Conservation (phyloP, 2,797 vertebrate genomes). For the Danio kyathit region DNA sequence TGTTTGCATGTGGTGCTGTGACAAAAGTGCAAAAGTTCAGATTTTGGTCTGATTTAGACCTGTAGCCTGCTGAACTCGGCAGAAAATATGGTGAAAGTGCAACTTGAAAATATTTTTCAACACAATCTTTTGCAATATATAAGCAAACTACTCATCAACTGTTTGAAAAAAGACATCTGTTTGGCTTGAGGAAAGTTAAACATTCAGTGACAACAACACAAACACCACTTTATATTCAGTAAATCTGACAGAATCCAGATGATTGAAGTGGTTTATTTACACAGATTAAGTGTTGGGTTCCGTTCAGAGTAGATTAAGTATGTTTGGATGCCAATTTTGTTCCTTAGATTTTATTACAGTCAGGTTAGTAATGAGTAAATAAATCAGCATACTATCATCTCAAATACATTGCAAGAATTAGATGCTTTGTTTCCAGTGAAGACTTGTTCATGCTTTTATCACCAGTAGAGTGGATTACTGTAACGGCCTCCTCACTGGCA, state of each 20-base stretch:
- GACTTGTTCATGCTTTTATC: no score
- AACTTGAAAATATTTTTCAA: slow-evolving; percentile 5
- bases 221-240: slow-evolving; percentile 32
- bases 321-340: neutral
- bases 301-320: neutral
- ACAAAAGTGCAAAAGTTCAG: neutral
- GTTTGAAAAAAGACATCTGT: slow-evolving; percentile 30
- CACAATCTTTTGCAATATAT: slow-evolving; percentile 9
- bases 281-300: neutral
- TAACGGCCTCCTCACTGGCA: no score
- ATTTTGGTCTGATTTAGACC: neutral
- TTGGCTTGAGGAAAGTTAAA: slow-evolving; percentile 2
- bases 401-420: no score
- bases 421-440: no score
- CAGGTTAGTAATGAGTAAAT: neutral
- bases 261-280: neutral
- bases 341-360: neutral
- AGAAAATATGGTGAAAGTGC: slow-evolving; percentile 7
- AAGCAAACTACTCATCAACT: neutral
- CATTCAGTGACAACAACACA: slow-evolving; percentile 5
- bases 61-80: neutral
- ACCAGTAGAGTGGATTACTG: no score
- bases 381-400: no score
- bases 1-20: neutral
- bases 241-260: slow-evolving; percentile 19